Evolutionary conservation across 2,888 invertebrate genomes (phyloP).

Genomic region (Diadegma fenestrale): DNA sequence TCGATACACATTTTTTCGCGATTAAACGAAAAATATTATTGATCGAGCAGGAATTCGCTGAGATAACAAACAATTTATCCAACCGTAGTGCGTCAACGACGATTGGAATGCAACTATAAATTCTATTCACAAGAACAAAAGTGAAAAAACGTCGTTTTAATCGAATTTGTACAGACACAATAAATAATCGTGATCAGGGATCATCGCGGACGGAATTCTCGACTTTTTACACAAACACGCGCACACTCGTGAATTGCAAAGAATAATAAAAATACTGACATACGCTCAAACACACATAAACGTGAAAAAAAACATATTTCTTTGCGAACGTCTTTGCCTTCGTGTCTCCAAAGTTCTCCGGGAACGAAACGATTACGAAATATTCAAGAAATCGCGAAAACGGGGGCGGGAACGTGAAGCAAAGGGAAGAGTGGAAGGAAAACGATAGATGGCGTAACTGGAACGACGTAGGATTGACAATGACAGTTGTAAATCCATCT

Average conservation of each 20-base stretch:
- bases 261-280: not conserved
- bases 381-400: constrained; percentile 24
- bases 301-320: constrained; percentile 12
- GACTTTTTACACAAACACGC: not conserved
- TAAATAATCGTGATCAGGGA: constrained; percentile 47
- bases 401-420: not conserved
- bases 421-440: not conserved
- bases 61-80: not conserved
- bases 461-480: constrained; percentile 2
- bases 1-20: not conserved
- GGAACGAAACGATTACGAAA: constrained; percentile 55
- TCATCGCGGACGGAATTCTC: constrained; percentile 17
- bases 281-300: not conserved
- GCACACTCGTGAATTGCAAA: not conserved
- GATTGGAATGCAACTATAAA: not conserved
- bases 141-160: not conserved
- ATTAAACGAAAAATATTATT: not conserved
- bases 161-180: constrained; percentile 25
- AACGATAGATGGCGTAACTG: constrained; percentile 53
- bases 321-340: constrained; percentile 53
- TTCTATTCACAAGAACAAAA: not conserved
- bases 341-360: constrained; percentile 55
- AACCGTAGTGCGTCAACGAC: not conserved
- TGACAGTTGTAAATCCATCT: constrained; percentile 22
- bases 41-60: not conserved